A percentile compares a stretch with the other conserved stretches of the same genome.
Evolutionary conservation across 2,888 invertebrate genomes (phyloP).

Genomic region (Ommatoiulus sabulosus): DNA sequence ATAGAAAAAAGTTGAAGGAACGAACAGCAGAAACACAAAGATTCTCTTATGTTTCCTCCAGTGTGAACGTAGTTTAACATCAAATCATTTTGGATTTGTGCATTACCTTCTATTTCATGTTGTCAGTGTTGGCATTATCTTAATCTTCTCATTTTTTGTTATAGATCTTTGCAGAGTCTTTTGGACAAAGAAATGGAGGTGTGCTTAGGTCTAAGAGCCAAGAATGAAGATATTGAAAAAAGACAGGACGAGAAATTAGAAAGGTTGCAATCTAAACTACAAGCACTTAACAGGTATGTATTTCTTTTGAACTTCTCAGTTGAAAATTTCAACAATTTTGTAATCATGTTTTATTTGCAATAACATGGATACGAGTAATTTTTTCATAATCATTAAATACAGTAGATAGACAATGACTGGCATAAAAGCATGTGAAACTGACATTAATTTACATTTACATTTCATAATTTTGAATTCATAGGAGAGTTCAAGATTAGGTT

Average conservation of each 20-base stretch:
- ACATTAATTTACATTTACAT: not conserved
- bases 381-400: too few species aligned
- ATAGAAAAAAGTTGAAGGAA: too few species aligned
- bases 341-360: too few species aligned
- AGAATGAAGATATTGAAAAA: conserved; percentile 69
- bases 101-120: too few species aligned
- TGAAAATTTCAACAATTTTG: too few species aligned
- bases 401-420: too few species aligned
- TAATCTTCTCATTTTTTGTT: conserved; percentile 41
- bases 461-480: not conserved
- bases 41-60: too few species aligned
- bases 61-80: too few species aligned
- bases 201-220: conserved; percentile 71
- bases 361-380: too few species aligned
- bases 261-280: conserved; percentile 70
- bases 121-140: not conserved
- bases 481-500: not conserved
- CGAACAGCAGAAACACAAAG: too few species aligned
- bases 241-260: conserved; percentile 66
- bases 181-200: conserved; percentile 67
- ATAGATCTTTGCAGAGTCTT: conserved; percentile 64
- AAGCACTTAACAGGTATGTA: conserved; percentile 75
- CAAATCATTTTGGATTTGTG: too few species aligned
- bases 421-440: too few species aligned
- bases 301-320: not conserved